Evolutionary conservation across 2,888 invertebrate genomes (phyloP), one percentile per base, ranked within the genome.

Genomic region (Netelia inedita): DNA sequence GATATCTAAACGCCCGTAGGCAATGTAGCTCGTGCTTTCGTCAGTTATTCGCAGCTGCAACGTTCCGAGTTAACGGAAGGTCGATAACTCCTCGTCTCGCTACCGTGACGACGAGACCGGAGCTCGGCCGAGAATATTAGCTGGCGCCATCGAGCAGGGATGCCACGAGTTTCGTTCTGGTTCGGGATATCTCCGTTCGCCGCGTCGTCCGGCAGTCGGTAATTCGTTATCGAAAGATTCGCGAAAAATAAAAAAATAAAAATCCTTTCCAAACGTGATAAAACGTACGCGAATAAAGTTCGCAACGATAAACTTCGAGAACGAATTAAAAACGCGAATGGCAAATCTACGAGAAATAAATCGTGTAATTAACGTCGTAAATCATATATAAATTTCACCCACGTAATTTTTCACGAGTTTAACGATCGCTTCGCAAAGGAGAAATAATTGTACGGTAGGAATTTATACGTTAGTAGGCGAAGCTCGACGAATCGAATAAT

Each of bases 61-160:
- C 35, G 35, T 65, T 35, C n/a, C 35, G 61, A 69, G 43, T 43
- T 35, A 55, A 78, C 78, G 79, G 71, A 78, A 86, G 89, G 91
- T 92, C 91, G 91, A 92, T 92, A 92, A 89, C 88, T 86, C 86
- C 87, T 87, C 87, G 86, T 55, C 35, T 59, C 63, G 61, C 43
- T 76, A 57, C 59, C 61, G 84, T 79, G 46, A 23, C 63, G 16
- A 73, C 61, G 84, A 76, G 46, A 21, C 63, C 14, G 69, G 41
- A 74, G 74, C 82, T 69, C 50, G 66, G 69, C 82, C 75, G 63
- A 85, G 73, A 83, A 76, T 66, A 71, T 83, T 83, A 88, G 85
- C 90, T 92, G 91, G 92, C 92, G 92, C 92, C 92, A 92, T 90
- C 93, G 59, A 65, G 86, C 85, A 85, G 85, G 80, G 71, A 63